Base-by-base conservation (phyloP, 2,888 invertebrate species). In the Hartigia nigra region DNA sequence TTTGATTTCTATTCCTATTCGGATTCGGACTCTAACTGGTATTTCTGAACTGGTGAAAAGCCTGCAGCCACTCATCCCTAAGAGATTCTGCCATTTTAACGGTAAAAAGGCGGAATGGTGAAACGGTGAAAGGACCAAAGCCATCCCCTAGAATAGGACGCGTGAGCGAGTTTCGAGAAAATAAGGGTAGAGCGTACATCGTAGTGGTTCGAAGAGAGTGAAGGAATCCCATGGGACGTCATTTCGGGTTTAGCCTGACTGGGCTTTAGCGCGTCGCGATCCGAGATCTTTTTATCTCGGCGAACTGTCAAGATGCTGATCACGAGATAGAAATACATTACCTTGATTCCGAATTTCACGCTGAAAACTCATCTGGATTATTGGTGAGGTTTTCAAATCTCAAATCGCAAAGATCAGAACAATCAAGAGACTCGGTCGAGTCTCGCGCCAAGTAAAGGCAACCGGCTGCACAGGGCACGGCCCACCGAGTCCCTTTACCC, bases 291-390 rank as follows among this genome's bases (percentile, higher is more conserved):
- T 34, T 72, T 34, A 32, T 34, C 31, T n/a, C 31, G 31, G 72
- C 72, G 72, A 23, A 72, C 72, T 72, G 72, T 72, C 72, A 72
- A 72, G 72, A 72, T 72, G 31, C 72, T 34, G 72, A 72, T 72
- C 31, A 72, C 72, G 32, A 72, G 72, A 72, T 72, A 72, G 72
- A 72, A 72, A 72, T 72, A 72, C 72, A 72, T 72, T 72, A 72
- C 31, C 72, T 31, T 31, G 31, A 9, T 9, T 55, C 23, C 23
- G 23, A 55, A 14, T 55, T 55, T 55, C 23, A 55, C 55, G 55
- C 55, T 55, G 55, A 55, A 55, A 55, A 55, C 23, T 55, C 55
- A 55, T 55, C 55, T 23, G 55, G 55, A 55, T 55, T 55, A 23
- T 23, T 55, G 2, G 23, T 2, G 55, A 55, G 55, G 23, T 23